These are phyloP conservation scores for Rhaphigaster nebulosa DNA, from an alignment of 2,888 invertebrate genomes.

Conservation along the genomic window DNA sequence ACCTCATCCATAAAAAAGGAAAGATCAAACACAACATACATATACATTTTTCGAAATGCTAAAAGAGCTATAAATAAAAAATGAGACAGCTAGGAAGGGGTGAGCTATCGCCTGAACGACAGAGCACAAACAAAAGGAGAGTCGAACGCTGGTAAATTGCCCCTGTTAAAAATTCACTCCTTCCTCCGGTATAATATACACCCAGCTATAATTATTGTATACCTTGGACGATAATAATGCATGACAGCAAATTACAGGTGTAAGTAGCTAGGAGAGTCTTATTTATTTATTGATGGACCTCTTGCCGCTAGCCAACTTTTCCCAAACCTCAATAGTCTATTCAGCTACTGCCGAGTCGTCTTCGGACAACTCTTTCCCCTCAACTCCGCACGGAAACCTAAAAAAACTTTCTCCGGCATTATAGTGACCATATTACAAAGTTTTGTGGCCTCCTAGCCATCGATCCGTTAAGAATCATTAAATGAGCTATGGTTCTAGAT, in stretches of 20 bases:
- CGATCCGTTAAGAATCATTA: not conserved
- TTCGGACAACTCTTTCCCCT: not conserved
- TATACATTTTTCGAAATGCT: not conserved
- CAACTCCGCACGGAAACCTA: constrained; percentile 27
- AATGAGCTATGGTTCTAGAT: not conserved
- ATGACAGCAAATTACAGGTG: constrained; percentile 52
- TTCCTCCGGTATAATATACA: constrained; percentile 53
- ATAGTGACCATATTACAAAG: not conserved
- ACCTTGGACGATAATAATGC: constrained; percentile 52
- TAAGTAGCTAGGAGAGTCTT: constrained; percentile 54
- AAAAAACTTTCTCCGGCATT: not conserved
- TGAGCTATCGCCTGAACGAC: constrained; percentile 49
- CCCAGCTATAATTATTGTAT: constrained; percentile 54
- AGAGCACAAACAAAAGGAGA: constrained; percentile 53
- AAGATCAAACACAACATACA: not conserved
- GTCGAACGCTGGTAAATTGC: constrained; percentile 43
- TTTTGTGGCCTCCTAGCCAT: not conserved
- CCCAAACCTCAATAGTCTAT: constrained; percentile 50
- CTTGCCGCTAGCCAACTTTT: constrained; percentile 47
- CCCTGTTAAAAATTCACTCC: constrained; percentile 51
- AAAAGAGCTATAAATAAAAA: not conserved
- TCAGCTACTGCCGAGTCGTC: constrained; percentile 3
- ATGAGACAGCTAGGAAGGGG: not conserved
- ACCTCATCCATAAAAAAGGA: not conserved
- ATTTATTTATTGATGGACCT: constrained; percentile 46